Conservation (phyloP, 2,888 invertebrate genomes). For the Tenthredo livida region DNA sequence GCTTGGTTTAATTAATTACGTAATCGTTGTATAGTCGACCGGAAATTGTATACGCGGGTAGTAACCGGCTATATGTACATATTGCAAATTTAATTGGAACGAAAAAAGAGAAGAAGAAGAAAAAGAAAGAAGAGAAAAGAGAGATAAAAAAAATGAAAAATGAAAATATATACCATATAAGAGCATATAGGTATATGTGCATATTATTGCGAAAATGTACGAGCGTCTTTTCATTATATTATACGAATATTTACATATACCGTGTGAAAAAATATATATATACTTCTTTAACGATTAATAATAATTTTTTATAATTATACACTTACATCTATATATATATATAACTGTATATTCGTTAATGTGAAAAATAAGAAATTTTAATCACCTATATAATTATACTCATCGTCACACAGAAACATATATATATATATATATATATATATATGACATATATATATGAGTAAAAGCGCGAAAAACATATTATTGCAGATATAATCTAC, state of each 20-base stretch:
- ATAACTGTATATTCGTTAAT: background rate
- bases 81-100: slow-evolving; percentile 14
- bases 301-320: background rate
- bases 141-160: background rate
- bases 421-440: no score
- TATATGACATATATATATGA: background rate
- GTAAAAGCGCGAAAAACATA: background rate
- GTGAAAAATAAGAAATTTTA: background rate
- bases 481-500: background rate
- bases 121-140: background rate
- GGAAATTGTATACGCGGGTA: background rate
- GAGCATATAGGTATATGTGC: background rate
- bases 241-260: no score
- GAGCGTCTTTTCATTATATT: no score
- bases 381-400: no score
- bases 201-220: background rate
- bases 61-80: slow-evolving; percentile 17
- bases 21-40: background rate
- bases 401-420: background rate
- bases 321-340: no score
- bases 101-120: background rate
- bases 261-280: no score
- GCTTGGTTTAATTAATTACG: slow-evolving; percentile 21
- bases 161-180: background rate
- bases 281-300: background rate